Conservation (phyloP, 2,797 vertebrate species). For the Eremophila alpestris region DNA sequence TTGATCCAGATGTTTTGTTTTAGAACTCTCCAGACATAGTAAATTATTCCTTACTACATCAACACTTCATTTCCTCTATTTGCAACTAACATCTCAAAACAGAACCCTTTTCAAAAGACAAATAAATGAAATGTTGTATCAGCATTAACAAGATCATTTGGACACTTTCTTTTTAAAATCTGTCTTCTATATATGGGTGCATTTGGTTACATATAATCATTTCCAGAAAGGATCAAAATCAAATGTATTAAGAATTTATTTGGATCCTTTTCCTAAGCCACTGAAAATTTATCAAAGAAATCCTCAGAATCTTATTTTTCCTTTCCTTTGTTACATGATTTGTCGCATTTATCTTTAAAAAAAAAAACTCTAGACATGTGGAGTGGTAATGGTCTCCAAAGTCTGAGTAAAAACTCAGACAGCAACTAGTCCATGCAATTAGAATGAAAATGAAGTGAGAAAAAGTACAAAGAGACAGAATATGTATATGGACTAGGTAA, state of each 20-base stretch:
- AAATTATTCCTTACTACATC: constrained; percentile 18
- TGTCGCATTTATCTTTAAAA: not conserved
- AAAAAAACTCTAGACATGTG: not conserved
- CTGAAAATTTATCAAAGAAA: not conserved
- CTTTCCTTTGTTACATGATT: not conserved
- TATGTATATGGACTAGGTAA: not conserved
- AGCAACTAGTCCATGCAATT: not conserved
- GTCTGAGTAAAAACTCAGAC: not conserved
- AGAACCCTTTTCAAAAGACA: not conserved
- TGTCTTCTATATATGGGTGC: not conserved
- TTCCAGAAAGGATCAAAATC: constrained; percentile 12
- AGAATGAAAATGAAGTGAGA: not conserved
- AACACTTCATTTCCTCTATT: constrained; percentile 34
- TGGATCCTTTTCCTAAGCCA: constrained; percentile 5
- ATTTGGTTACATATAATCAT: not conserved
- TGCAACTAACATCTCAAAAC: not conserved
- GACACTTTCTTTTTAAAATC: not conserved
- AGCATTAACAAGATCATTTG: not conserved
- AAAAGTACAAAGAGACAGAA: not conserved
- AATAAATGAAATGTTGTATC: not conserved
- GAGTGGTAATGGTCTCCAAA: not conserved
- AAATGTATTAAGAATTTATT: constrained; percentile 19
- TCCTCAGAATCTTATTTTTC: not conserved
- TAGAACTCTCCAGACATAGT: not conserved
- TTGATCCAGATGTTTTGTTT: constrained; percentile 17